A percentile compares a stretch with the other conserved stretches of the same genome.
Conservation (phyloP, 2,113 vertebrate genomes). For the Mirounga angustirostris region DNA sequence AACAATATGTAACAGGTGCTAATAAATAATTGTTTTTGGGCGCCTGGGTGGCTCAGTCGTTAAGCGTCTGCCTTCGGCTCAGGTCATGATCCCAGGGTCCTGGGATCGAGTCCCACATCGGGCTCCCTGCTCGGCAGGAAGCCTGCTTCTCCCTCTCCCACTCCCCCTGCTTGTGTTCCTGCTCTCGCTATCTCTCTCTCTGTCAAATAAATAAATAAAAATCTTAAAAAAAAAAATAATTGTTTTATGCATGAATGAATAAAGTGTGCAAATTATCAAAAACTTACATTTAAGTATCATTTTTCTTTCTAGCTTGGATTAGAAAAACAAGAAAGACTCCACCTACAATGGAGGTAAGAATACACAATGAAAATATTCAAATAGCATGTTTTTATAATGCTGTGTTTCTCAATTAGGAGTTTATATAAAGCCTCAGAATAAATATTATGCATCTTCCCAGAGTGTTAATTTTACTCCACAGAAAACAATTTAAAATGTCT, state of each 20-base stretch:
- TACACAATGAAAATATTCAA: constrained; percentile 11
- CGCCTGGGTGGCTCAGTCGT: too few relatives aligned
- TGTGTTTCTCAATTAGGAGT: not conserved
- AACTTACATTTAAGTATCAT: constrained; percentile 75
- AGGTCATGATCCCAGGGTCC: too few relatives aligned
- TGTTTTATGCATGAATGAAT: not conserved
- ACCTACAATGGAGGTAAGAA: constrained; percentile 94
- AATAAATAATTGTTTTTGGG: not conserved
- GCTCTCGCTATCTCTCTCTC: too few relatives aligned
- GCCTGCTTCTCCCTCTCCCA: too few relatives aligned
- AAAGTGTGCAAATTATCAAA: constrained; percentile 4
- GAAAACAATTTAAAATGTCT: constrained; percentile 51
- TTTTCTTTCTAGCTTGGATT: constrained; percentile 95
- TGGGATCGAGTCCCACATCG: too few relatives aligned
- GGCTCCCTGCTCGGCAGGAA: too few relatives aligned
- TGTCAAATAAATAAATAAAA: too few relatives aligned
- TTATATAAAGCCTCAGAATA: constrained; percentile 33
- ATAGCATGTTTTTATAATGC: not conserved
- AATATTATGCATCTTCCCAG: not conserved
- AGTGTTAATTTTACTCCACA: constrained; percentile 37
- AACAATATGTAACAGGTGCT: not conserved
- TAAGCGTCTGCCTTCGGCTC: too few relatives aligned
- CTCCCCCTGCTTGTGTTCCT: too few relatives aligned
- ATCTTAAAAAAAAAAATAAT: not conserved
- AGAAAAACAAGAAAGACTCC: constrained; percentile 95